Evolutionary conservation across 1,140 invertebrate genomes (phyloP), one percentile per base, ranked within the genome.

Genomic region (Pseudomyrmex dendroicus): DNA sequence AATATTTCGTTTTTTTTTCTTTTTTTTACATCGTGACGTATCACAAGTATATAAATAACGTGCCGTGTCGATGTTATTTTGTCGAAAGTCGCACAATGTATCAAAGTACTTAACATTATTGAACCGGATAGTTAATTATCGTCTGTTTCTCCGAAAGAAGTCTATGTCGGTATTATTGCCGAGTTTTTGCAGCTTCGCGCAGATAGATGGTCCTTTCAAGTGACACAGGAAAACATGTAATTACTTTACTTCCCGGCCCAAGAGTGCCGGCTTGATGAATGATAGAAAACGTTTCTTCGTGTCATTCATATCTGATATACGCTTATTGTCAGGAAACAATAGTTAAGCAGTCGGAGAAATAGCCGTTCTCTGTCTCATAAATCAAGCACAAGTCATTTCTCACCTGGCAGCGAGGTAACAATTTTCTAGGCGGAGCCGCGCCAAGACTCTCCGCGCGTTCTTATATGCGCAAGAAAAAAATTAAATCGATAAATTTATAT

Each of bases 201-300:
- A 73, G 84, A 89, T 78, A 82, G 87, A 88, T 83, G 86, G 63
- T 87, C 87, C 84, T 85, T 77, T 83, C 72, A 77, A 88, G 70
- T 85, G 88, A 89, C 88, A 89, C 80, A 70, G 87, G 87, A 84
- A 89, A 89, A 89, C 88, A 82, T 86, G 88, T 89, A 89, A 89
- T 89, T 89, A 89, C 88, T 89, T 86, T 64, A 80, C 83, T 83
- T 73, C 59, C 80, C 64, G 72, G 44, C 57, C 78, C 35, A 35
- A 35, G 87, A 84, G 87, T 89, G 87, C 80, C 88, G 77, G 84
- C 80, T 86, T 89, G 88, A 89, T 86, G 88, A 86, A 89, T 89
- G 87, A 88, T 84, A 89, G 88, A 89, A 88, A 88, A 88, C 84
- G 88, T 89, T 89, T 62, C 86, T 83, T 85, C 87, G 87, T 88